phyloP scores from a whole-genome alignment of 2,888 invertebrate species.

The Zelleria hepariella region DNA sequence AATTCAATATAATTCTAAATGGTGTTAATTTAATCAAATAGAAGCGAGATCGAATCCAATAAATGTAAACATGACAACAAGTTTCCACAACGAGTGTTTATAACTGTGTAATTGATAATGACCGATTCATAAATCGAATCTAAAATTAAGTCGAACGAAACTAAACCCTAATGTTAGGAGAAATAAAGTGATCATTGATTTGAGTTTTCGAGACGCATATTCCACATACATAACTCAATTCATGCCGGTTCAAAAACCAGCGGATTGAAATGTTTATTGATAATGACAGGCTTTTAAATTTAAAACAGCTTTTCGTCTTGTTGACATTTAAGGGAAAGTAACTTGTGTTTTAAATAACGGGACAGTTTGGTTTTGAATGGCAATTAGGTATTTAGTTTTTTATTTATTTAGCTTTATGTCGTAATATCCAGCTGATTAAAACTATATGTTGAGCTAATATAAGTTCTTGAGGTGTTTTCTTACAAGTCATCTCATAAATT shows the following conservation, averaged over 20 bases:
- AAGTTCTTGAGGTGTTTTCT: too few relatives aligned
- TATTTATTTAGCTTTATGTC: too few relatives aligned
- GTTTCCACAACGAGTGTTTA: not conserved
- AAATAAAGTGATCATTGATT: not conserved
- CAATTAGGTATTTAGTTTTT: too few relatives aligned
- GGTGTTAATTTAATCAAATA: not conserved
- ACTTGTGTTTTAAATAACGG: too few relatives aligned
- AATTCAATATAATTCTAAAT: too few relatives aligned
- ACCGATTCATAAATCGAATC: not conserved
- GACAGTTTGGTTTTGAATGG: too few relatives aligned
- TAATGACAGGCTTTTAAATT: too few relatives aligned
- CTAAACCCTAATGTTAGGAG: not conserved
- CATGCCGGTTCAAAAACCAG: not conserved
- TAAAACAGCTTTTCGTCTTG: too few relatives aligned
- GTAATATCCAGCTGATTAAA: too few relatives aligned
- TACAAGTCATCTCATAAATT: too few relatives aligned
- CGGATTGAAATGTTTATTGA: not conserved
- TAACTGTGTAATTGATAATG: not conserved
- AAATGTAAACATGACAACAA: not conserved
- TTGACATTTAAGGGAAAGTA: too few relatives aligned
- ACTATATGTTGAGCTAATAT: too few relatives aligned
- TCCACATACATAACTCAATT: not conserved
- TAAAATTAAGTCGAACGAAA: not conserved
- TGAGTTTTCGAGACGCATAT: not conserved
- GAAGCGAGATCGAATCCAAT: not conserved